Evolutionary conservation across 2,888 invertebrate species (phyloP).

Genomic region (Ochropleura leucogaster): DNA sequence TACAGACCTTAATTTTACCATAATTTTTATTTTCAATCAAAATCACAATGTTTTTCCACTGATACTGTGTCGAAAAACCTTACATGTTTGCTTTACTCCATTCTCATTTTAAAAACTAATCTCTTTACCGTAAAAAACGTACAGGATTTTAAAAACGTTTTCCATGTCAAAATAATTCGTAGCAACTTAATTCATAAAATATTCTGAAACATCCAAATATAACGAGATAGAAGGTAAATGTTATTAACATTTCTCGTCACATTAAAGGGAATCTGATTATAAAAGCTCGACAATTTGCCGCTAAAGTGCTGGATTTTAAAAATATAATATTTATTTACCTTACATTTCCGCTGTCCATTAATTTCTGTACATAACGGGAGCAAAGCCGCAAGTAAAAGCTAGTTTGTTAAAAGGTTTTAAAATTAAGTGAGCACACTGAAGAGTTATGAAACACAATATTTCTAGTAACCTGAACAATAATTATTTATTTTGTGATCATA

Average conservation of each 20-base stretch:
- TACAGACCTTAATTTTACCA: background rate
- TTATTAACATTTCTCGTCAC: slow-evolving; percentile 52
- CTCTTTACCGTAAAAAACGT: background rate
- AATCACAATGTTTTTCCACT: background rate
- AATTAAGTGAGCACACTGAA: too few species aligned
- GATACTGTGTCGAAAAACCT: background rate
- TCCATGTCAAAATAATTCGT: background rate
- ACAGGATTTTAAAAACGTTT: slow-evolving; percentile 14
- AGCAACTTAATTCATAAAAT: slow-evolving; percentile 50
- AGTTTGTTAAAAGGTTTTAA: too few species aligned
- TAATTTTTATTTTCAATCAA: too few species aligned
- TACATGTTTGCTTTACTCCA: background rate
- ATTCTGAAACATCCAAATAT: slow-evolving; percentile 40
- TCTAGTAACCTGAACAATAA: too few species aligned
- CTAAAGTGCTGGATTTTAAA: slow-evolving; percentile 28
- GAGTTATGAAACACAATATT: too few species aligned
- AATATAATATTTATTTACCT: slow-evolving; percentile 43
- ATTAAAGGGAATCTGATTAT: slow-evolving; percentile 57
- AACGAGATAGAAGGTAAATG: slow-evolving; percentile 53
- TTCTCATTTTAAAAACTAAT: background rate
- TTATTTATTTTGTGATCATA: too few species aligned
- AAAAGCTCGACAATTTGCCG: slow-evolving; percentile 45
- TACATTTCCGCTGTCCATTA: slow-evolving; percentile 1
- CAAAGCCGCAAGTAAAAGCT: too few species aligned
- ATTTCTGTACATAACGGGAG: background rate